Base-by-base conservation (phyloP, 2,888 invertebrate genomes). In the Galeopsomyia nigrocyanea region DNA sequence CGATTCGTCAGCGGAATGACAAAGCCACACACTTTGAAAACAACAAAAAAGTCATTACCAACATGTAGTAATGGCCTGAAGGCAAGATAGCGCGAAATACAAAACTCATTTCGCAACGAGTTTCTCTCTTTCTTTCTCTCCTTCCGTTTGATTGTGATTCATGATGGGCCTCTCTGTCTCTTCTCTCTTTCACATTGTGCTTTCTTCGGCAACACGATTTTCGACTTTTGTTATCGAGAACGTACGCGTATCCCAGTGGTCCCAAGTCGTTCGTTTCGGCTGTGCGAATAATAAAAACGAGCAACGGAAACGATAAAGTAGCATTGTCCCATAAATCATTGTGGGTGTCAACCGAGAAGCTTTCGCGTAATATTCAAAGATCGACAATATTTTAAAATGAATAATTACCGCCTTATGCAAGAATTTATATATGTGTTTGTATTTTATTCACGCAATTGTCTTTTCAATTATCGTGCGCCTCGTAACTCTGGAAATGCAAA, bases 141-240 rank as follows among this genome's bases (percentile, higher is more conserved):
- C 66, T 62, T 73, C 66, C 67, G 60, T 71, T 71, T 71, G 58
- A 71, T 68, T 68, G 65, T 74, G 71, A 74, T 71, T 74, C 71
- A 74, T 68, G 68, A 57, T 67, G 31, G 68, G 63, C 49, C 17
- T 19, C 5, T 10, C 19, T 55, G 3, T 39, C 13, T 39, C 39
- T 39, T 39, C 13, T 39, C 39, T 39, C 0, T 16, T 14, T 51
- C 26, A 71, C 26, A 65, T 68, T 74, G 58, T 65, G 58, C 53
- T 74, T 71, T 74, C 74, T 61, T 74, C 61, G 65, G 65, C 49
- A 65, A 74, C 74, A 71, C 49, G 74, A 74, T 68, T 74, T 74
- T 74, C 68, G 68, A 71, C 71, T 74, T 74, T 74, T 53, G 65
- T 68, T 74, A 74, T 74, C 71, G 62, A 31, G 51, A 63, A 39